Evolutionary conservation across 2,888 invertebrate genomes (phyloP), one percentile per base, ranked within the genome.

Genomic region (Oxystoma pomonae): DNA sequence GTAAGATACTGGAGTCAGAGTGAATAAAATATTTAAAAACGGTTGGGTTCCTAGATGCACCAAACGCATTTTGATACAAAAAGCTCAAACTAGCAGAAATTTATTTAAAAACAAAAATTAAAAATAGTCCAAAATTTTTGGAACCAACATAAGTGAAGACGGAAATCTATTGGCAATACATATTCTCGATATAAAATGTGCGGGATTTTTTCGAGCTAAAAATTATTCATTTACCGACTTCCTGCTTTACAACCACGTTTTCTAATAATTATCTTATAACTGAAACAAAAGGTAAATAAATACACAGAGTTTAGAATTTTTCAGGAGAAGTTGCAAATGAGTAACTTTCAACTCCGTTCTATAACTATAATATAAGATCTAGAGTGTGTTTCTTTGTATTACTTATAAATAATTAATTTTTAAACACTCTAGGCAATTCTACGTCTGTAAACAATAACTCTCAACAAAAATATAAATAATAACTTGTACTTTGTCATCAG

Each of bases 341-440:
- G n/a, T n/a, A n/a, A n/a, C n/a, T n/a, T n/a, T n/a, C n/a, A n/a
- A n/a, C n/a, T n/a, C n/a, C n/a, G n/a, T n/a, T 35, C 35, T 35
- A 35, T 35, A 35, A 3, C 12, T 35, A 35, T 35, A 35, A 3
- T 35, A 35, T 35, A 35, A 35, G 35, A 35, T 3, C 35, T 35
- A 35, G 35, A 35, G 35, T 35, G 35, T 35, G 35, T 35, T 35
- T 35, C n/a, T 35, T 35, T 12, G 35, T 35, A 35, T 7, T 35
- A 12, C 12, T n/a, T n/a, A n/a, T n/a, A n/a, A 35, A 35, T 35
- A 35, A 35, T 35, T 35, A 12, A 7, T 35, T 35, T 35, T 35
- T 35, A 7, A 35, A 35, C 35, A 35, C 12, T 35, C 35, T 35
- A 35, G 35, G 35, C 85, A 85, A 78, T 35, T 35, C 35, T 35